A percentile compares a stretch with the other conserved stretches of the same genome.
Evolutionary conservation across 1,140 invertebrate species (phyloP).

Genomic region (Spodoptera litura): DNA sequence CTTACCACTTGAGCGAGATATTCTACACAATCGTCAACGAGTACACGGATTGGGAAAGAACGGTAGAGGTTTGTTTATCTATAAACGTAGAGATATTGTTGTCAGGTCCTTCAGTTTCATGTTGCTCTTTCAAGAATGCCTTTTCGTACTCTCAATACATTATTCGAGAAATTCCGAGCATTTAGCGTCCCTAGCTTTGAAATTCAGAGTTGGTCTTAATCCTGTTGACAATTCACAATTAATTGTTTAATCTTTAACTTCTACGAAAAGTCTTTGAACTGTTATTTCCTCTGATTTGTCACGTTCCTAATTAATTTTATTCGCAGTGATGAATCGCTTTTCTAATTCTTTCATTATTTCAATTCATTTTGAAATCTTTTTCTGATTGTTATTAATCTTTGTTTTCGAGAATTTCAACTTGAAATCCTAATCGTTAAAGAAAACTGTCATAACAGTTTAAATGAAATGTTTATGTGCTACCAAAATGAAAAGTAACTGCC

Average conservation of each 20-base stretch:
- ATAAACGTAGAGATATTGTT: constrained; percentile 33
- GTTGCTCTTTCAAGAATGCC: background rate
- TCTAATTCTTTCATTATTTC: background rate
- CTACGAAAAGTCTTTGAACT: background rate
- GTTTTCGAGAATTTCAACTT: no score
- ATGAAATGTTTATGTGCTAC: background rate
- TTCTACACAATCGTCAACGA: constrained; percentile 98
- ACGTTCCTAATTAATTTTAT: background rate
- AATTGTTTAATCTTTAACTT: background rate
- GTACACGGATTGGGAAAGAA: constrained; percentile 98
- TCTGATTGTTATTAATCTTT: no score
- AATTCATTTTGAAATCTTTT: no score
- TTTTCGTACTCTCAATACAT: background rate
- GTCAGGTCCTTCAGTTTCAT: constrained; percentile 17
- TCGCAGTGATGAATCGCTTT: background rate
- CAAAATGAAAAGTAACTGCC: background rate
- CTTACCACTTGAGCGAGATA: constrained; percentile 98
- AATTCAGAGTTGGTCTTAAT: constrained; percentile 6
- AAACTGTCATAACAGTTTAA: constrained; percentile 1
- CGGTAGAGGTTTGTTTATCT: constrained; percentile 87
- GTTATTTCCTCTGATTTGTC: constrained; percentile 19
- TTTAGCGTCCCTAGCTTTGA: constrained; percentile 15
- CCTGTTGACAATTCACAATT: constrained; percentile 2
- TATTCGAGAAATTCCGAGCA: background rate
- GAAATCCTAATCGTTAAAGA: background rate